phyloP scores from a whole-genome alignment of 2,797 vertebrate genomes.

The Rallus crepitans region DNA sequence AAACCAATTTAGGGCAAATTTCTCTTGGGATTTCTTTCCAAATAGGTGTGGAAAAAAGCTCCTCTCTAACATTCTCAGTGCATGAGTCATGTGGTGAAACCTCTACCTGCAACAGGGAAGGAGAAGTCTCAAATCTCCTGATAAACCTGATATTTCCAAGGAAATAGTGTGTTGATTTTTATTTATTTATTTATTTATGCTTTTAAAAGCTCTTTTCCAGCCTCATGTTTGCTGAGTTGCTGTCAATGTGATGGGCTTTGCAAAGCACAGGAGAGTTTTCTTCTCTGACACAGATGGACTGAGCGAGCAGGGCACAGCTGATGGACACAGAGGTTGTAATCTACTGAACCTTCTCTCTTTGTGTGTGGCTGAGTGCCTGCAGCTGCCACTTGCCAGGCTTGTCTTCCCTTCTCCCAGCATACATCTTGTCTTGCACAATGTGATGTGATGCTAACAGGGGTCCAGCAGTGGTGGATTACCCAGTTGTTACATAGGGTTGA shows the following conservation, averaged over 20 bases:
- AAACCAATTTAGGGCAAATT: not conserved
- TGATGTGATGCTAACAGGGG: not conserved
- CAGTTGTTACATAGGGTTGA: not conserved
- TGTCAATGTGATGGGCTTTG: not conserved
- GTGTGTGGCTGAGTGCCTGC: not conserved
- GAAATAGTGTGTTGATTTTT: not conserved
- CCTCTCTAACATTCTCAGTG: not conserved
- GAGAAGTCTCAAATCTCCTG: not conserved
- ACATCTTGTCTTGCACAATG: not conserved
- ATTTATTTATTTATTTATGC: too few relatives aligned
- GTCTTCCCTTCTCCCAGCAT: not conserved
- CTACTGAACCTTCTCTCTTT: not conserved
- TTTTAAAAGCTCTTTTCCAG: not conserved
- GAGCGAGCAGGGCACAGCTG: not conserved
- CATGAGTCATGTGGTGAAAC: not conserved
- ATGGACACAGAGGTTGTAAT: not conserved
- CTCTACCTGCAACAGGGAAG: not conserved
- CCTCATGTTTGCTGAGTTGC: not conserved
- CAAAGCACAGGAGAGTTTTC: not conserved
- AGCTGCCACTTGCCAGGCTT: not conserved
- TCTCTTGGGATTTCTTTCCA: not conserved
- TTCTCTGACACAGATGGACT: not conserved
- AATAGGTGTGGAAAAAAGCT: not conserved
- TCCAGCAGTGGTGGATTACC: not conserved
- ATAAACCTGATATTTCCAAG: not conserved